phyloP scores from a whole-genome alignment of 2,113 vertebrate species.

The Cebidichthys violaceus region DNA sequence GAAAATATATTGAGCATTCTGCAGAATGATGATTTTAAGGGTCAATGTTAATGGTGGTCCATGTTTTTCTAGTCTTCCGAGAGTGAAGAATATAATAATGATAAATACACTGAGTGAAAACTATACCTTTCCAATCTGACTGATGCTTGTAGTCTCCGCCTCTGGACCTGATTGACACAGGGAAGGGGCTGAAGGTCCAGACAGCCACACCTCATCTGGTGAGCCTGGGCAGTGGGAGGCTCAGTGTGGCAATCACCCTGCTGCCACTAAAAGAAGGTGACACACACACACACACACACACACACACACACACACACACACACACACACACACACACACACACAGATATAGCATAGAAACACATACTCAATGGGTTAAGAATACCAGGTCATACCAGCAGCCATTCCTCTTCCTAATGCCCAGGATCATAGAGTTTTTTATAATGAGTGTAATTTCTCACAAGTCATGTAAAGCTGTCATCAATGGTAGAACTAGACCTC shows the following conservation, averaged over 20 bases:
- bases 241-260: constrained; percentile 86
- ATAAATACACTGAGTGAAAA: background rate
- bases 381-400: background rate
- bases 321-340: constrained; percentile 10
- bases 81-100: background rate
- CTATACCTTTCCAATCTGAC: constrained; percentile 26
- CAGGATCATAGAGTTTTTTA: background rate
- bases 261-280: constrained; percentile 87
- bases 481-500: constrained; percentile 15
- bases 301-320: constrained; percentile 12
- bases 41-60: background rate
- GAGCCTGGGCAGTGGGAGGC: constrained; percentile 86
- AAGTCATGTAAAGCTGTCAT: constrained; percentile 4
- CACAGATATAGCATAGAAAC: background rate
- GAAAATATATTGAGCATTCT: background rate
- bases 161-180: constrained; percentile 85
- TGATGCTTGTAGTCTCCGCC: constrained; percentile 71
- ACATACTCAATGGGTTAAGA: background rate
- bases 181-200: constrained; percentile 85
- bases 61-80: background rate
- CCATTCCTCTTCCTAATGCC: background rate
- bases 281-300: constrained; percentile 15
- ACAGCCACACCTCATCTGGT: constrained; percentile 85
- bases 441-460: constrained; percentile 17
- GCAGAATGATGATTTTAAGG: background rate